Base-by-base conservation (phyloP, 1,140 invertebrate species). In the Mesaphorura yosii region DNA sequence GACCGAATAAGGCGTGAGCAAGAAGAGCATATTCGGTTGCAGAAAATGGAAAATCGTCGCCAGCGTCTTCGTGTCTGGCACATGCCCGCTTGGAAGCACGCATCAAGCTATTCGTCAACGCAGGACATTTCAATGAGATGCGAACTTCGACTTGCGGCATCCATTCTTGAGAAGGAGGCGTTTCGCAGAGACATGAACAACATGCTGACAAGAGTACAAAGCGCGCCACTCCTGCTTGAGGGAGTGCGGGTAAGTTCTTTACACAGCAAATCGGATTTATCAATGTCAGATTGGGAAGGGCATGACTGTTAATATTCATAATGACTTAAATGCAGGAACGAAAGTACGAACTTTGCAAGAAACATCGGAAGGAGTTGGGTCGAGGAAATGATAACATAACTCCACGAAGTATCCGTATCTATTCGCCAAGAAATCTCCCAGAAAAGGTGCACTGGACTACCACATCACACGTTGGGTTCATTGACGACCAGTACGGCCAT, bases 81-180 rank as follows among this genome's bases (percentile, higher is more conserved):
- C 48, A 42, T 53, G 7, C 49, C 45, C 3, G 60, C 54, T 45
- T 62, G 60, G 60, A 25, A 49, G 48, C 37, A 42, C 4, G 60
- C 60, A 7, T 51, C 50, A 20, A 62, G 60, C 42, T 62, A 62
- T 47, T 62, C 60, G 25, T 40, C 60, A 2, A 31, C 40, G 12
- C 60, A 63, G 34, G 60, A 63, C 40, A 63, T 63, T 44, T 51
- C 46, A 12, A 63, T 63, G 60, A 47, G 60, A 34, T 37, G 60
- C 17, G 53, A 62, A 54, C 26, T 62, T 1, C 29, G 60, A 31
- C 34, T 39, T 27, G 60, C 60, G 1, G 57, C 60, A 0, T 47
- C 60, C 5, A 62, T 62, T 45, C 26, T 62, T 1, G 60, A 62
- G 29, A 34, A 51, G 23, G 53, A 62, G 20, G 38, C 37, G 20